phyloP scores from a whole-genome alignment of 2,888 invertebrate species.

The Ormyrus rosae region DNA sequence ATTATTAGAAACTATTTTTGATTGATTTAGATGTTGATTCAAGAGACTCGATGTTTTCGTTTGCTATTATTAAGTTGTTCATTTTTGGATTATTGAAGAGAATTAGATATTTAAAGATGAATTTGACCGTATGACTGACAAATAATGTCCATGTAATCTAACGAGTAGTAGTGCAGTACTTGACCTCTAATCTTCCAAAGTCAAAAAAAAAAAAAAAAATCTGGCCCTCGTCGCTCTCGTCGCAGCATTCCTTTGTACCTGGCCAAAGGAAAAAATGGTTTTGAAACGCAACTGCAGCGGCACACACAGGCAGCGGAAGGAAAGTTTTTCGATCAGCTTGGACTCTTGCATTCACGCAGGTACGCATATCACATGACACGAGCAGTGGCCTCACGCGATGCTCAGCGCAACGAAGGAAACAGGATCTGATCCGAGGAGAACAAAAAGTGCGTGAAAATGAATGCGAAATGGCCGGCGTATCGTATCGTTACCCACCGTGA shows the following conservation, averaged over 20 bases:
- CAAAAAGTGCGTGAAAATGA: slow-evolving; percentile 62
- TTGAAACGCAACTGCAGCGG: neutral
- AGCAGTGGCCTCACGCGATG: slow-evolving; percentile 57
- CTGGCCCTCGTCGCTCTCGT: too few species aligned
- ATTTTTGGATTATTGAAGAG: too few species aligned
- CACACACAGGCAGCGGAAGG: neutral
- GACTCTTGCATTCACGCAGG: neutral
- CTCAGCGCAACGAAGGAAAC: slow-evolving; percentile 50
- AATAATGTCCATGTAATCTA: too few species aligned
- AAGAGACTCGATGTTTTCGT: neutral
- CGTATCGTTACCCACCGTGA: slow-evolving; percentile 65
- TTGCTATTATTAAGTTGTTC: neutral
- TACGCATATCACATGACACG: slow-evolving; percentile 23
- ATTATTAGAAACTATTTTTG: slow-evolving; percentile 8
- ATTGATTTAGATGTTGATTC: slow-evolving; percentile 5
- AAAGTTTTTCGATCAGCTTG: slow-evolving; percentile 34
- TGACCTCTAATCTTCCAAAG: neutral
- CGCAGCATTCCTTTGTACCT: too few species aligned
- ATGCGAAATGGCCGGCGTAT: slow-evolving; percentile 62
- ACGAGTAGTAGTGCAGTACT: neutral
- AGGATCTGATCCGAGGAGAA: slow-evolving; percentile 48
- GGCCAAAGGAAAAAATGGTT: neutral
- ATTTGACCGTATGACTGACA: too few species aligned
- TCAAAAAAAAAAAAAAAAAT: neutral
- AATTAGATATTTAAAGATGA: too few species aligned